Base-by-base conservation (phyloP, 2,797 vertebrate genomes). In the Eleutherodactylus coqui region DNA sequence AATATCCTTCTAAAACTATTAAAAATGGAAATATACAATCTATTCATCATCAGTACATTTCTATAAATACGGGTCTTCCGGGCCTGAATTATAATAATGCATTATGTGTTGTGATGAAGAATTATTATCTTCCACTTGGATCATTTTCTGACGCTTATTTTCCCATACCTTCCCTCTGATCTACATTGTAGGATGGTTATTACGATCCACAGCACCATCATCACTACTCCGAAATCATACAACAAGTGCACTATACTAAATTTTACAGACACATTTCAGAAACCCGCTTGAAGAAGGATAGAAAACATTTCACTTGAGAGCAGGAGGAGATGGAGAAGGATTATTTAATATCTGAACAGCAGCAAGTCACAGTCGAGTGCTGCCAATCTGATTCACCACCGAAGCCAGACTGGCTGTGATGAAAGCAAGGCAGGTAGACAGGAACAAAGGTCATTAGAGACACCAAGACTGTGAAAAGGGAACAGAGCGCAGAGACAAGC, bases 361-460 rank as follows among this genome's bases (percentile, higher is more conserved):
- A 41, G 47, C 67, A 34, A 82, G 67, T 82, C 80, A 72, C 47
- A 82, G 49, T 73, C 32, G 29, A 70, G 47, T 9, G 64, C 79
- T 70, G 47, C 79, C 79, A 53, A 82, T 82, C 80, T 82, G 80
- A 82, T 29, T 58, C 80, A 55, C 67, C 79, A 55, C 47, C 19
- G 79, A 82, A 72, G 79, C 62, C 64, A 82, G 67, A 82, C 80
- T 55, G 47, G 67, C 80, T 82, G 41, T 55, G 75, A 85, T 60
- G 51, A 85, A 85, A 85, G 75, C 51, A 34, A 27, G 76, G 21
- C 77, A 85, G 62, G 84, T 79, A 85, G 64, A 72, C 24, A 32
- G 77, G 76, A 85, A 85, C 38, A 79, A 58, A 79, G 84, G 76
- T 85, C 76, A 79, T 79, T 85, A 79, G 64, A 79, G 75, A 70